These are phyloP conservation scores for Metallyticus violacea DNA, from an alignment of 2,888 invertebrate genomes.

Conservation along the genomic window DNA sequence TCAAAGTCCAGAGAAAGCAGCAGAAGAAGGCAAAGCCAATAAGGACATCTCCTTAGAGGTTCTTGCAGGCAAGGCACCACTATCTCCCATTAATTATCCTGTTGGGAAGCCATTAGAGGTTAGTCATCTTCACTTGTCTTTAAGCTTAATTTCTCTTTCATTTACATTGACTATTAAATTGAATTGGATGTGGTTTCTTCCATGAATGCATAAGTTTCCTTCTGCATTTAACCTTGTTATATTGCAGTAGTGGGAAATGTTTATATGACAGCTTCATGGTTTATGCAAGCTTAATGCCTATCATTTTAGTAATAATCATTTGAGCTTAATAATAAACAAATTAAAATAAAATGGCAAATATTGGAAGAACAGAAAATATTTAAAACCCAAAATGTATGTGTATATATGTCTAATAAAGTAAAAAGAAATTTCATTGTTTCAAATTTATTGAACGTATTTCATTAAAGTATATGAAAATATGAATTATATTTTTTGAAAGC, in stretches of 20 bases:
- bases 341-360: too few relatives aligned
- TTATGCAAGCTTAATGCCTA: too few relatives aligned
- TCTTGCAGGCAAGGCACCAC: constrained; percentile 26
- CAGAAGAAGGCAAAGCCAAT: constrained; percentile 59
- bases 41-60: neutral
- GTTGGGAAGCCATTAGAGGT: constrained; percentile 83
- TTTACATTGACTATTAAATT: neutral
- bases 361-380: too few relatives aligned
- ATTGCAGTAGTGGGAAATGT: neutral
- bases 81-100: constrained; percentile 59
- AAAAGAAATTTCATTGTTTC: too few relatives aligned
- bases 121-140: constrained; percentile 36
- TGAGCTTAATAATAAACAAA: too few relatives aligned
- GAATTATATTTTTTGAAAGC: too few relatives aligned
- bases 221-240: neutral
- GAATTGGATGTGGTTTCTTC: neutral
- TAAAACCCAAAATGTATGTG: too few relatives aligned
- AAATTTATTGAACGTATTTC: too few relatives aligned
- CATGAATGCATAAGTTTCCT: neutral
- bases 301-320: too few relatives aligned
- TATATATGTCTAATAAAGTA: too few relatives aligned
- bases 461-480: too few relatives aligned
- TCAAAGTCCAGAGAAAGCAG: constrained; percentile 49
- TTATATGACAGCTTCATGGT: too few relatives aligned
- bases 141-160: neutral